Evolutionary conservation across 2,888 invertebrate genomes (phyloP), one percentile per base, ranked within the genome.

Genomic region (Dryomyza anilis): DNA sequence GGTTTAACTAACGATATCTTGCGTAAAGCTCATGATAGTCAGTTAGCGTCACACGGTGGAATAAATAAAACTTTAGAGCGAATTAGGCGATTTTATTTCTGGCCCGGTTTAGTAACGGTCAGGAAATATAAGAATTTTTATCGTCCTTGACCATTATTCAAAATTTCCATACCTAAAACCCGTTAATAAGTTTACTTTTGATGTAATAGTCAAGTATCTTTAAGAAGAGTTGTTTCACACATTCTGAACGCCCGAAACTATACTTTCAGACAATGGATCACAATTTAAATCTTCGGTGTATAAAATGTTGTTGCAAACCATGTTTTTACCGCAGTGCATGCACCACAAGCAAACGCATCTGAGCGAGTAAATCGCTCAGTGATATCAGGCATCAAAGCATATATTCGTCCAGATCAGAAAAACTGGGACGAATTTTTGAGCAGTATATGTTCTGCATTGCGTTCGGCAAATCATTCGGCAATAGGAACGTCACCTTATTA

Each of bases 361-460:
- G 63, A 69, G 25, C 46, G 66, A 12, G 67, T 68, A 0, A 70
- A 68, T 21, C 43, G 64, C 1, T 69, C 65, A 1, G 45, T 57
- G 3, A 65, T 69, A 10, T 56, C 65, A 2, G 67, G 48, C 16
- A 64, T 70, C 10, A 55, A 66, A 5, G 30, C 67, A 1, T 65
- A 58, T 39, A 21, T 70, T 14, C 12, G 48, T 14, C 59, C 64
- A 0, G 55, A 66, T 48, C 65, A 72, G 29, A 64, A 23, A 1
- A 48, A 65, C 43, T 68, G 67, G 70, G 67, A 69, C 60, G 65
- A 63, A 3, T n/a, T 65, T 8, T 36, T 68, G 1, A 67, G 50
- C 48, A 21, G 46, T 12, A 67, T 67, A 33, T 30, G 43, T 6
- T 60, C 55, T 23, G 62, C 69, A 14, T 43, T 65, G 2, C 60